phyloP scores from a whole-genome alignment of 2,113 vertebrate genomes.

The Loxodonta africana region DNA sequence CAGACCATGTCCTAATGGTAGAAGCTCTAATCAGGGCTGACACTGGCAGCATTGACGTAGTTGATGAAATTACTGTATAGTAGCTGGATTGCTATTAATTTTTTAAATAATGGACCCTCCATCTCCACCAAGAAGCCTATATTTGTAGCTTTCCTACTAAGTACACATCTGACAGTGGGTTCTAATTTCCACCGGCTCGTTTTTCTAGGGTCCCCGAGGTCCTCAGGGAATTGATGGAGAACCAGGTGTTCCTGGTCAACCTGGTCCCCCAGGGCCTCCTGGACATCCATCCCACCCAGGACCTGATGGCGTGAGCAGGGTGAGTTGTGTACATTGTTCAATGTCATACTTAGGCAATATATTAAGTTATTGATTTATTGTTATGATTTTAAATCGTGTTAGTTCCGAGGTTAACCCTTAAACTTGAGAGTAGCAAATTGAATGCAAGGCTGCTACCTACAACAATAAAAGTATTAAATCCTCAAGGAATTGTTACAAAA shows the following conservation, averaged over 20 bases:
- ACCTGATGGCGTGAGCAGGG: constrained; percentile 90
- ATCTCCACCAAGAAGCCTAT: background rate
- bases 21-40: background rate
- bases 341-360: too few species aligned
- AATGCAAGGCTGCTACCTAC: background rate
- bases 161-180: background rate
- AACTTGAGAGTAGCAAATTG: background rate
- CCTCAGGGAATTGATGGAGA: constrained; percentile 95
- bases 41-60: background rate
- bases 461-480: background rate
- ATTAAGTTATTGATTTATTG: background rate
- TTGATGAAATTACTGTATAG: background rate
- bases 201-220: constrained; percentile 93
- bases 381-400: background rate
- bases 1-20: background rate
- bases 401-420: background rate
- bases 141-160: background rate
- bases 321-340: constrained; percentile 74
- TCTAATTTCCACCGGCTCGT: constrained; percentile 45
- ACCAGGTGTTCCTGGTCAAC: constrained; percentile 96
- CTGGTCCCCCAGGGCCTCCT: constrained; percentile 96
- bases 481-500: background rate
- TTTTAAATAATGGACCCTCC: background rate
- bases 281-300: constrained; percentile 94
- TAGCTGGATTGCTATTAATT: background rate